A percentile compares a stretch with the other conserved stretches of the same genome.
These are phyloP conservation scores for Aphaenogaster floridana DNA, from an alignment of 1,140 invertebrate genomes.

Conservation along the genomic window DNA sequence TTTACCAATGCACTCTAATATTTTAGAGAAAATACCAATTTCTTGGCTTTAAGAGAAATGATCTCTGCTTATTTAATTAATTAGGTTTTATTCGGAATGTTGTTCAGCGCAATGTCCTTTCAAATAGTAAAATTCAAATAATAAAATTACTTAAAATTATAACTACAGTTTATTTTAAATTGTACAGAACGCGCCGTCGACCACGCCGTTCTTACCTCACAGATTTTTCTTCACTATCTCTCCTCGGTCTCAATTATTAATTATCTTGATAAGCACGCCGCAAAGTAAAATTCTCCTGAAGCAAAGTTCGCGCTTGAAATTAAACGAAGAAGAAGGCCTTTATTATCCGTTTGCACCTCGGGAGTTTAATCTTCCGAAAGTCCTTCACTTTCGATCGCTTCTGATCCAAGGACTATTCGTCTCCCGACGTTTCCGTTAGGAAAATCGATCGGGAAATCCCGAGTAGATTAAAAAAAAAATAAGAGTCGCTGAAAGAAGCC, in stretches of 20 bases:
- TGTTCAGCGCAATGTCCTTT: background rate
- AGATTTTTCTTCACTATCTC: conserved; percentile 8
- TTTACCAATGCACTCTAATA: background rate
- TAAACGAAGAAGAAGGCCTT: conserved; percentile 31
- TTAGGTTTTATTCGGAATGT: background rate
- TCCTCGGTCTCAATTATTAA: conserved; percentile 13
- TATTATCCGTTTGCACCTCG: conserved; percentile 16
- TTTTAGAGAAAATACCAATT: background rate
- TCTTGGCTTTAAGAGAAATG: background rate
- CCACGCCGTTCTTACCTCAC: background rate
- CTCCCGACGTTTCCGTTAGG: conserved; percentile 2
- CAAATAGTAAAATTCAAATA: background rate
- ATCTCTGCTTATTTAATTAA: background rate
- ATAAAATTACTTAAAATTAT: background rate
- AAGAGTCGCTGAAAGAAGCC: background rate
- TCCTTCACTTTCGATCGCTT: conserved; percentile 31
- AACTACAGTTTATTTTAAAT: background rate
- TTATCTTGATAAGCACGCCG: conserved; percentile 37
- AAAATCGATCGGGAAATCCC: background rate
- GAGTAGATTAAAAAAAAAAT: background rate
- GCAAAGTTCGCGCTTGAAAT: conserved; percentile 39
- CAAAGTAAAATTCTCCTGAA: conserved; percentile 35
- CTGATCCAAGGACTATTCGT: conserved; percentile 13
- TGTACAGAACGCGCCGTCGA: background rate
- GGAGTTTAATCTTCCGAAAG: conserved; percentile 30